phyloP scores from a whole-genome alignment of 2,888 invertebrate species.

The Meghimatium bilineatum region DNA sequence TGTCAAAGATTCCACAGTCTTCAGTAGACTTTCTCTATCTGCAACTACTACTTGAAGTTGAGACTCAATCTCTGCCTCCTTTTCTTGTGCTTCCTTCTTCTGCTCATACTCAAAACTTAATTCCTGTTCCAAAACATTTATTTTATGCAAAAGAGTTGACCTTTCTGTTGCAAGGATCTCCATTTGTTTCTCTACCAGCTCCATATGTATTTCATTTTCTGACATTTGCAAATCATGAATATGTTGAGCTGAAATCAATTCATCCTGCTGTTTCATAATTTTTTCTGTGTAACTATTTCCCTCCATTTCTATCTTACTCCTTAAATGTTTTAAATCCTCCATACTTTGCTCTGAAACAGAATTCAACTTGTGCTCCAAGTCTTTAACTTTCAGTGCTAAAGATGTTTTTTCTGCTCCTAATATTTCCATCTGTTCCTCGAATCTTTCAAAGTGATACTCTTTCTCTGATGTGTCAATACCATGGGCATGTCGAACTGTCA shows the following conservation, averaged over 20 bases:
- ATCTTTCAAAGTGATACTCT: slow-evolving; percentile 1
- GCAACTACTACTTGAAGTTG: slow-evolving; percentile 36
- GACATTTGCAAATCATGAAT: background rate
- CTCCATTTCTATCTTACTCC: slow-evolving; percentile 30
- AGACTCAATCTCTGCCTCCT: background rate
- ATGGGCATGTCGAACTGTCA: slow-evolving; percentile 21
- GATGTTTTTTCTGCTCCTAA: background rate
- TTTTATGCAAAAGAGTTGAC: slow-evolving; percentile 12
- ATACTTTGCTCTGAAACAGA: background rate
- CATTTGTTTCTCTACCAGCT: background rate
- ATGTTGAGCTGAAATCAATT: slow-evolving; percentile 21
- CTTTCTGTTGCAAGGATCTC: background rate
- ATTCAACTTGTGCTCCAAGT: slow-evolving; percentile 20
- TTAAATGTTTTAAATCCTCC: slow-evolving; percentile 2
- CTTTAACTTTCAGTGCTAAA: slow-evolving; percentile 28
- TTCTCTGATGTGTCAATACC: slow-evolving; percentile 26
- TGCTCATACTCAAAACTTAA: background rate
- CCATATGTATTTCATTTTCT: background rate
- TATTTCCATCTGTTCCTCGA: slow-evolving; percentile 37
- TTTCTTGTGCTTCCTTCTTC: background rate
- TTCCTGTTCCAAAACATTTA: slow-evolving; percentile 16
- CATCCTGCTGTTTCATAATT: slow-evolving; percentile 7
- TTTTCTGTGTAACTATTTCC: slow-evolving; percentile 9
- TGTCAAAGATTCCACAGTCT: slow-evolving; percentile 23
- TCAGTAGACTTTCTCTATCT: slow-evolving; percentile 44